Conservation (phyloP, 2,797 vertebrate genomes). For the Cottoperca gobio region DNA sequence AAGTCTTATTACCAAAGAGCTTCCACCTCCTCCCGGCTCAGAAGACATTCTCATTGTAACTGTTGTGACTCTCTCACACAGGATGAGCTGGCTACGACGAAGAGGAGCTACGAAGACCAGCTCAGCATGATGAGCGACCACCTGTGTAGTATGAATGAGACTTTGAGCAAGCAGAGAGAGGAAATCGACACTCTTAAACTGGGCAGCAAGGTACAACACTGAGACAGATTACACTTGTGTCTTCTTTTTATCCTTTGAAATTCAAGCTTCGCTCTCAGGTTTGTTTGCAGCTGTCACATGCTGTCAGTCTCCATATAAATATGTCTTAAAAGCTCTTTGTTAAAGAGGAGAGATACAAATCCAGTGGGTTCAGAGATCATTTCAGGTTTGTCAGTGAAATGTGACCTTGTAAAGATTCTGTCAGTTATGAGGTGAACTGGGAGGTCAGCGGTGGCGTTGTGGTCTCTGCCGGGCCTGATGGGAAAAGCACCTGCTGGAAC, state of each 20-base stretch:
- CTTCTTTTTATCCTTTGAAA: slow-evolving; percentile 6
- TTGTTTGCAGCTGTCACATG: slow-evolving; percentile 33
- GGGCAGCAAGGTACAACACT: slow-evolving; percentile 88
- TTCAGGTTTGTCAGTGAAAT: slow-evolving; percentile 33
- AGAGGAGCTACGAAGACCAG: slow-evolving; percentile 98
- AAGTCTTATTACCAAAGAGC: slow-evolving; percentile 35
- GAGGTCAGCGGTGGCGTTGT: slow-evolving; percentile 40
- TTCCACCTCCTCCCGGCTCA: neutral
- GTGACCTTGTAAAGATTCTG: slow-evolving; percentile 55
- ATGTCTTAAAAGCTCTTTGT: neutral
- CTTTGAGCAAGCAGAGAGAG: slow-evolving; percentile 95
- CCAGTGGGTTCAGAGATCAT: slow-evolving; percentile 15
- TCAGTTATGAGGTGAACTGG: slow-evolving; percentile 44
- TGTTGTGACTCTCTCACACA: slow-evolving; percentile 58
- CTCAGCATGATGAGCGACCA: slow-evolving; percentile 99
- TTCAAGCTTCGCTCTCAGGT: neutral
- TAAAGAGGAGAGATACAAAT: slow-evolving; percentile 5
- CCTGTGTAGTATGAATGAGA: slow-evolving; percentile 98
- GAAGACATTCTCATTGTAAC: slow-evolving; percentile 7
- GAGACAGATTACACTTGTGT: neutral
- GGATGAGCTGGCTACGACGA: slow-evolving; percentile 97
- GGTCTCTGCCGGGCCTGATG: slow-evolving; percentile 56
- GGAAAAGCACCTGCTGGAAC: slow-evolving; percentile 73
- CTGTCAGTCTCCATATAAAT: slow-evolving; percentile 12
- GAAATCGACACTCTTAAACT: slow-evolving; percentile 97